These are phyloP conservation scores for Trichacis sp. DNA, from an alignment of 2,888 invertebrate species.

Conservation along the genomic window DNA sequence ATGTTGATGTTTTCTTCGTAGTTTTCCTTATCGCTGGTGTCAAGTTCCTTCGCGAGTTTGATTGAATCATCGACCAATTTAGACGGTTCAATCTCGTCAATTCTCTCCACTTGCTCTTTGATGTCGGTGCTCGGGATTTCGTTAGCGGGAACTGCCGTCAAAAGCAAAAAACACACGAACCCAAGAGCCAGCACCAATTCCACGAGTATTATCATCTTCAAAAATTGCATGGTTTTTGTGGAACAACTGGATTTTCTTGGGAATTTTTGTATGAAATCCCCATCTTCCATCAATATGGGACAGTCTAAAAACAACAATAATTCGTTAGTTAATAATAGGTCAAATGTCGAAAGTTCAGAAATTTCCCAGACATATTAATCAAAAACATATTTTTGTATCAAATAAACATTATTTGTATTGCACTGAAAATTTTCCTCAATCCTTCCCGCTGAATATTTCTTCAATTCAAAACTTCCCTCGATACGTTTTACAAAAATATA, in stretches of 20 bases:
- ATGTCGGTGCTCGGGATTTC: not conserved
- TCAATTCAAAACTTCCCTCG: too few relatives aligned
- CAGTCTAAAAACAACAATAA: not conserved
- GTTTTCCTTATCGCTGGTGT: not conserved
- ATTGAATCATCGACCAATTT: conserved; percentile 2
- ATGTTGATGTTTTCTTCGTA: not conserved
- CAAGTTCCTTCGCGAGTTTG: not conserved
- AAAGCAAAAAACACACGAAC: not conserved
- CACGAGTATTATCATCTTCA: not conserved
- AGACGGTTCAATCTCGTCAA: not conserved
- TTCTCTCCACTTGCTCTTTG: not conserved
- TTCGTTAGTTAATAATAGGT: too few relatives aligned
- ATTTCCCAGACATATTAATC: too few relatives aligned
- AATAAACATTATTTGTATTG: too few relatives aligned
- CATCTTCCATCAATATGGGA: not conserved
- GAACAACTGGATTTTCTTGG: not conserved
- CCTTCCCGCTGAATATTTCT: too few relatives aligned
- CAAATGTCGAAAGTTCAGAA: too few relatives aligned
- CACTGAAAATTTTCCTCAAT: too few relatives aligned
- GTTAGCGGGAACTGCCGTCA: not conserved
- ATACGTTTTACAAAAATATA: too few relatives aligned
- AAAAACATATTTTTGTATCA: too few relatives aligned
- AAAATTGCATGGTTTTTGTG: not conserved
- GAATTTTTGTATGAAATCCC: not conserved
- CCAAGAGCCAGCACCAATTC: not conserved